Evolutionary conservation across 2,797 vertebrate species (phyloP).

Genomic region (Margarornis squamiger): DNA sequence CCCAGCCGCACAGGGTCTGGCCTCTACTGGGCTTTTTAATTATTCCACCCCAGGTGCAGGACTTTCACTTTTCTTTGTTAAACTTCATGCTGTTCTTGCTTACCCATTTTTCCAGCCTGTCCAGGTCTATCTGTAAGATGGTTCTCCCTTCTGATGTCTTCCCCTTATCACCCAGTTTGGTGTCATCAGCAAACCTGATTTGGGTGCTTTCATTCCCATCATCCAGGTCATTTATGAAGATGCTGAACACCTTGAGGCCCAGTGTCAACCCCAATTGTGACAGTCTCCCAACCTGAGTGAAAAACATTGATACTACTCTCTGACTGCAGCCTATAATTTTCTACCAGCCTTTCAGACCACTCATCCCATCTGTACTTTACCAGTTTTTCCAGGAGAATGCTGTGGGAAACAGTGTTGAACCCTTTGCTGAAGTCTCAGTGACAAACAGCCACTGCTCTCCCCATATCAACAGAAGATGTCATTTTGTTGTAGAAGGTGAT

Average conservation of each 20-base stretch:
- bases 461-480: background rate
- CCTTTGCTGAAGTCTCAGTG: background rate
- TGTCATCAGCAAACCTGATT: background rate
- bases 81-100: background rate
- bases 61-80: background rate
- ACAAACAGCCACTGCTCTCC: background rate
- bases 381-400: background rate
- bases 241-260: background rate
- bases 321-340: background rate
- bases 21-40: background rate
- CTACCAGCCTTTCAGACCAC: background rate
- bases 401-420: background rate
- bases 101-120: background rate
- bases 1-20: background rate
- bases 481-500: background rate
- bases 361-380: background rate
- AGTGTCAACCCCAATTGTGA: background rate
- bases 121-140: background rate
- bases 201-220: background rate
- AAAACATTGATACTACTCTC: background rate
- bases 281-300: background rate
- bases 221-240: background rate
- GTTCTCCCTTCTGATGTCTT: background rate
- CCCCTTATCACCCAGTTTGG: background rate
- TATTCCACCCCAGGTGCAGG: background rate